phyloP scores from a whole-genome alignment of 2,797 vertebrate species.

The Toxotes lorentzi region DNA sequence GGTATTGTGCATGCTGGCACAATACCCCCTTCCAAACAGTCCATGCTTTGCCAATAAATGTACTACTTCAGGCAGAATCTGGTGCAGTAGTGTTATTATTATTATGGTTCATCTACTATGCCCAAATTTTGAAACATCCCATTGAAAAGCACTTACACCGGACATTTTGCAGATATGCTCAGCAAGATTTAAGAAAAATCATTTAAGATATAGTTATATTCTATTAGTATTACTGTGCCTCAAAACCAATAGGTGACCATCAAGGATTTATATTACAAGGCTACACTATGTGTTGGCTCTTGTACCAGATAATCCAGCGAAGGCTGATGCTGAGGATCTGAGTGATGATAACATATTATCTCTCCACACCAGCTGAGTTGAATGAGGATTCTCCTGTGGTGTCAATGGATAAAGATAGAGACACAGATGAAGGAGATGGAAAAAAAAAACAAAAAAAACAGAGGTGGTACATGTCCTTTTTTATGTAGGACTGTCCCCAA shows the following conservation, averaged over 20 bases:
- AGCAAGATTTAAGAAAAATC: conserved; percentile 3
- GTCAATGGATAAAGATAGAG: conserved; percentile 46
- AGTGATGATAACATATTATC: conserved; percentile 61
- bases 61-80: not conserved
- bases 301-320: conserved; percentile 56
- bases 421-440: conserved; percentile 34
- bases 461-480: conserved; percentile 15
- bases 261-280: conserved; percentile 43
- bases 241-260: conserved; percentile 21
- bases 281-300: conserved; percentile 36
- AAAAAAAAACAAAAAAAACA: conserved; percentile 15
- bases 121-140: not conserved
- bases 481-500: conserved; percentile 6
- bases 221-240: not conserved
- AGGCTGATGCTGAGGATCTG: conserved; percentile 51
- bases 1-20: no score
- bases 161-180: not conserved
- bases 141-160: not conserved
- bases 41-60: not conserved
- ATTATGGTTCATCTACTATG: not conserved
- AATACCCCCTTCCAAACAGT: not conserved
- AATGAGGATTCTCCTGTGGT: conserved; percentile 57
- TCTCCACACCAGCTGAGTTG: conserved; percentile 41
- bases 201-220: not conserved
- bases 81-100: no score